These are phyloP conservation scores for Pachyrhynchus sulphureomaculatus DNA, from an alignment of 1,140 invertebrate genomes.

Conservation along the genomic window DNA sequence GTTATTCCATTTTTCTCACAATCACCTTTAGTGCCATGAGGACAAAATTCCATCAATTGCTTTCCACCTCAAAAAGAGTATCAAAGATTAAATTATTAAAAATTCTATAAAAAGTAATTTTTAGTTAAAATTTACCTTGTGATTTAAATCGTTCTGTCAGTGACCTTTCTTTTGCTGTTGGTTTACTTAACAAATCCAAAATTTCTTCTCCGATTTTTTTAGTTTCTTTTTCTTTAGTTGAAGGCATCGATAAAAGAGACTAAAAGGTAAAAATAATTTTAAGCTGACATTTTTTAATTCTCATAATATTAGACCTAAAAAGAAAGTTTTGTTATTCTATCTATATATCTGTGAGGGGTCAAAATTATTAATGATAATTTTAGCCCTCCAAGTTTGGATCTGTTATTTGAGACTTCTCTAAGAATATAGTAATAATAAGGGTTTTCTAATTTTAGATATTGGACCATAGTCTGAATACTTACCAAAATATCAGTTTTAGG, in stretches of 20 bases:
- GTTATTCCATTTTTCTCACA: constrained; percentile 67
- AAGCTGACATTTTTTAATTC: no score
- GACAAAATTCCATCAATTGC: constrained; percentile 95
- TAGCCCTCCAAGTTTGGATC: no score
- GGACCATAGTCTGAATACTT: constrained; percentile 26
- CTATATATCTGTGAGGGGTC: no score
- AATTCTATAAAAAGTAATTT: no score
- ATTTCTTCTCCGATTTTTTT: constrained; percentile 97
- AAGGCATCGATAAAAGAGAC: constrained; percentile 90
- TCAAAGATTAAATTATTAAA: no score
- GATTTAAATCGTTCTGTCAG: constrained; percentile 93
- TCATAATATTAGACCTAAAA: no score
- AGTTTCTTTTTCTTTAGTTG: constrained; percentile 91
- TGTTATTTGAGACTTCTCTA: no score
- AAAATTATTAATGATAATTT: no score
- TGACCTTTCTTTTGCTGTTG: constrained; percentile 92
- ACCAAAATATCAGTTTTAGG: constrained; percentile 66
- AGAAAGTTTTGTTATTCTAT: no score
- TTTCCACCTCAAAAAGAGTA: constrained; percentile 62
- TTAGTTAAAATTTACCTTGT: constrained; percentile 58
- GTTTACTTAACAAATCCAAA: constrained; percentile 88
- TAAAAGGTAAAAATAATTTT: constrained; percentile 19
- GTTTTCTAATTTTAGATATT: no score
- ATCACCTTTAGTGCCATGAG: constrained; percentile 89
- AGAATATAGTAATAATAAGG: no score